phyloP scores from a whole-genome alignment of 2,888 invertebrate genomes.

The Fragum fragum region DNA sequence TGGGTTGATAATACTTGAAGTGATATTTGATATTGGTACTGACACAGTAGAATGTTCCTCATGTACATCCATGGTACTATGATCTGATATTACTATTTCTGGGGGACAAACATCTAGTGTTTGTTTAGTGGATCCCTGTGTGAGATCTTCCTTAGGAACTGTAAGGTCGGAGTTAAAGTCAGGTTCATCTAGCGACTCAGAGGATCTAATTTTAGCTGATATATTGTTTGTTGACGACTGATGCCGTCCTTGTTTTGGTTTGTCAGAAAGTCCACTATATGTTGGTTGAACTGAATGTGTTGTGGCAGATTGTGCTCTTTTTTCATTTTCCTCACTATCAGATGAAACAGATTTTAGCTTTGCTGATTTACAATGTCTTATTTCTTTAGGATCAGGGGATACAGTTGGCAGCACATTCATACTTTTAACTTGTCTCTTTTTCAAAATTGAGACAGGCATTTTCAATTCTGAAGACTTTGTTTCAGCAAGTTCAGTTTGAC shows the following conservation, averaged over 20 bases:
- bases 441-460: conserved; percentile 8
- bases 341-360: neutral
- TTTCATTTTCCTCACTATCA: neutral
- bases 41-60: neutral
- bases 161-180: neutral
- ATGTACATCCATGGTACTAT: neutral
- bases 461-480: neutral
- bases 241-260: neutral
- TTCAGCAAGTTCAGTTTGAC: neutral
- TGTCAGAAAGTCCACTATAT: neutral
- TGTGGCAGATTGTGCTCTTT: conserved; percentile 37
- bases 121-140: neutral
- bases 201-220: neutral
- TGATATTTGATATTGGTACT: neutral
- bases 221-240: neutral
- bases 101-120: neutral
- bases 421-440: conserved; percentile 9
- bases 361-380: conserved; percentile 14
- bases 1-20: no score
- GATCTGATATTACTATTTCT: neutral
- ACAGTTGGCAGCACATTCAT: neutral
- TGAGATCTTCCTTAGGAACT: neutral
- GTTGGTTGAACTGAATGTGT: neutral
- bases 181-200: neutral
- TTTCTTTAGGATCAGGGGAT: conserved; percentile 13